Conservation (phyloP, 92 coral and sea anemone species). For the Epizoanthus illoricatus region DNA sequence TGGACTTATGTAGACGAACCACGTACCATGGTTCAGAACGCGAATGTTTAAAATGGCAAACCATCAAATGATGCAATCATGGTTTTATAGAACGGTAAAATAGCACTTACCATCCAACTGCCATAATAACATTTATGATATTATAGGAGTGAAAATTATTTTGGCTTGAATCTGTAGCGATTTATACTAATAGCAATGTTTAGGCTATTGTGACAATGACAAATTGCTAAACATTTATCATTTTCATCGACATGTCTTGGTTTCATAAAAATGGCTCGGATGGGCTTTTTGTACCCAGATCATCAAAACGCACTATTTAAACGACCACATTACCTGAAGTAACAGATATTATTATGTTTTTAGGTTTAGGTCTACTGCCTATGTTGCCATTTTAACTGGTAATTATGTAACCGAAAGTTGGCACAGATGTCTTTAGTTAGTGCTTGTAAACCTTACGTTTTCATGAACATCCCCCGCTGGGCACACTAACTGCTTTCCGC, state of each 20-base stretch:
- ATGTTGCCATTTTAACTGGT: neutral
- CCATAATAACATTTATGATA: neutral
- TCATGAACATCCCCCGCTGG: neutral
- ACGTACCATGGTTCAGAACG: constrained; percentile 15
- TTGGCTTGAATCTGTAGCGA: no score
- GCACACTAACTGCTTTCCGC: neutral
- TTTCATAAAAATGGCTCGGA: neutral
- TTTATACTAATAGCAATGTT: constrained; percentile 19
- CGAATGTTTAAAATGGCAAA: neutral
- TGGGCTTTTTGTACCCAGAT: neutral
- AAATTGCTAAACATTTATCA: constrained; percentile 31
- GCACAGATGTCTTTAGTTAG: neutral
- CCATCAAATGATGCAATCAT: neutral
- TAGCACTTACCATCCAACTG: neutral
- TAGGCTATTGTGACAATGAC: constrained; percentile 24
- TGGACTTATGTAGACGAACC: constrained; percentile 14
- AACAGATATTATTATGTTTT: neutral
- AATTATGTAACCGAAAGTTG: neutral
- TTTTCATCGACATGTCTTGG: neutral
- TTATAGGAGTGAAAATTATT: neutral
- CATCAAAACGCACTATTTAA: neutral
- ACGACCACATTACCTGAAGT: neutral
- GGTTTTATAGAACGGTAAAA: neutral
- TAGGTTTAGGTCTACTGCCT: neutral
- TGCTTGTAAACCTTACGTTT: neutral